Evolutionary conservation across 2,888 invertebrate genomes (phyloP).

Genomic region (Agriotes lineatus): DNA sequence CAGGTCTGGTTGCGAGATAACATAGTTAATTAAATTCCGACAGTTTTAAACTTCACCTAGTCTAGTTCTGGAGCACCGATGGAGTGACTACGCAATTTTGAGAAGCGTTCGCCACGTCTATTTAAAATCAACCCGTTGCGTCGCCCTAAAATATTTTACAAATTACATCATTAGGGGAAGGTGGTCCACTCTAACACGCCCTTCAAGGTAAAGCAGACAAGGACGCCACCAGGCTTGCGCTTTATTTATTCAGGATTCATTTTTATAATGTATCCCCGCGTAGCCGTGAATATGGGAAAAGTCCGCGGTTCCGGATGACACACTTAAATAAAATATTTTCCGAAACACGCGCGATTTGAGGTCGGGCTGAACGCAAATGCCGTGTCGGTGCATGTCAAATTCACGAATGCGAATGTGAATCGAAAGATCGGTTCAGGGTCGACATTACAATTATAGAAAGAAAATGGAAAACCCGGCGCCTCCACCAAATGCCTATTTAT

Average conservation of each 20-base stretch:
- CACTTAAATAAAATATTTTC: slow-evolving; percentile 15
- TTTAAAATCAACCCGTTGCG: background rate
- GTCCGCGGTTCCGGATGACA: slow-evolving; percentile 2
- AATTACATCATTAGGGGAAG: background rate
- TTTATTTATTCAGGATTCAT: slow-evolving; percentile 33
- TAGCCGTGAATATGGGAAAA: slow-evolving; percentile 19
- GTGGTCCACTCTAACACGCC: background rate
- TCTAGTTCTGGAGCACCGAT: too few species aligned
- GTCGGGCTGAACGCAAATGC: too few species aligned
- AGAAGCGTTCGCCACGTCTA: background rate
- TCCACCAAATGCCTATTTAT: too few species aligned
- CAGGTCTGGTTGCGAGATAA: too few species aligned
- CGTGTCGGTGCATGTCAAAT: too few species aligned
- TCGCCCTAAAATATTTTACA: background rate
- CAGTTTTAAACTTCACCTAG: too few species aligned
- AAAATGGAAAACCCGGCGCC: too few species aligned
- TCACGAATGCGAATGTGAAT: too few species aligned
- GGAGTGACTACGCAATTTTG: too few species aligned
- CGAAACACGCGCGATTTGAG: background rate
- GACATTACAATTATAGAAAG: too few species aligned
- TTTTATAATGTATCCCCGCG: slow-evolving; percentile 32
- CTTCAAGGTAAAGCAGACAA: background rate
- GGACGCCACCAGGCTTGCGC: background rate
- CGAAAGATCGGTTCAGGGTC: too few species aligned
- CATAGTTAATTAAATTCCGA: too few species aligned